Base-by-base conservation (phyloP, 1,140 invertebrate species). In the Zaprionus africanus region DNA sequence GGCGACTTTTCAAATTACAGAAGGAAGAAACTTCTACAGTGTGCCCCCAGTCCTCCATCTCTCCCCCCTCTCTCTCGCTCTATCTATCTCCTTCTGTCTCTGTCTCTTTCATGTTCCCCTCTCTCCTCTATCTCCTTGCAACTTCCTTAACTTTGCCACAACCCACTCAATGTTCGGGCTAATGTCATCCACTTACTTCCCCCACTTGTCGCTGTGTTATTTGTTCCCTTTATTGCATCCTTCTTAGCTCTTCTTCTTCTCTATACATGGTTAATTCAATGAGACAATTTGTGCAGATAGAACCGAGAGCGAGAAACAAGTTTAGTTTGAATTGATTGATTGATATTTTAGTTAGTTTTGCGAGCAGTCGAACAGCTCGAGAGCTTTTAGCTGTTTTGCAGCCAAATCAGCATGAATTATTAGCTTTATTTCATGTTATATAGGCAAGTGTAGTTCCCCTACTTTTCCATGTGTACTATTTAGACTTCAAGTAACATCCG, bases 1-100 rank as follows among this genome's bases (percentile, higher is more conserved):
- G 74, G 43, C 61, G 74, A 72, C 61, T 76, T 76, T 76, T 61
- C 68, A 72, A 72, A 72, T 66, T 72, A 65, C 57, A 66, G 69
- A 24, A 38, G 61, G 46, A 76, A 38, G 61, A 56, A 76, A 58
- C 70, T 67, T 78, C 46, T 74, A 41, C 63, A 66, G 61, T 11
- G 9, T 28, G 28, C 28, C 53, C 65, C 22, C 26, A 4, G 15
- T 12, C 11, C 3, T 15, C 19, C 26, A 34, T 34, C 13, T 54
- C 19, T 38, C 53, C 31, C 9, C 28, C 9, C 31, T 11, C 31
- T 34, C 31, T 11, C 9, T 9, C 31, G 3, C 9, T 34, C 31
- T 11, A 9, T 11, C 7, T n/a, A n/a, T n/a, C n/a, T n/a, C n/a
- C n/a, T n/a, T 31, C 28, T 31, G 1, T 31, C 2, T 11, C n/a